Evolutionary conservation across 64 coral and sea anemone species (phyloP).

Genomic region (Astreopora myriophthalma): DNA sequence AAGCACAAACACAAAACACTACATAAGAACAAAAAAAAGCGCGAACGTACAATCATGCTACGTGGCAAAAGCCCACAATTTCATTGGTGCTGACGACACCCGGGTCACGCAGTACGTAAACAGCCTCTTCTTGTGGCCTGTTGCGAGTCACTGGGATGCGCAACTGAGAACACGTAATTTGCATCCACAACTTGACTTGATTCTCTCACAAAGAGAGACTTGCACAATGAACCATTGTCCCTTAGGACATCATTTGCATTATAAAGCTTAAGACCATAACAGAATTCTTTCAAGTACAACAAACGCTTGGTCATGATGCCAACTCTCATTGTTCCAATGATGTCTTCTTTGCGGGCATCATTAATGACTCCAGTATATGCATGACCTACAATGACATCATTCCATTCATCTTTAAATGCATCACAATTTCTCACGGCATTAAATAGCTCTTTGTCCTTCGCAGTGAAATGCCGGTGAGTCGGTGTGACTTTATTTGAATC

Average conservation of each 20-base stretch:
- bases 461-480: constrained; percentile 31
- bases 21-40: too few species aligned
- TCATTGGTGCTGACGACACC: too few species aligned
- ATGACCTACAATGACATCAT: constrained; percentile 50
- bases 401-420: constrained; percentile 31
- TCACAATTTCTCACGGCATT: background rate
- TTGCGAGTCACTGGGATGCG: constrained; percentile 62
- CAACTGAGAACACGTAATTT: constrained; percentile 56
- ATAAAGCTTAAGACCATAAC: constrained; percentile 16
- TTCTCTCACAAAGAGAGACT: constrained; percentile 54
- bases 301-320: constrained; percentile 34
- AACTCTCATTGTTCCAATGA: constrained; percentile 43
- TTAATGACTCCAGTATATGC: constrained; percentile 52
- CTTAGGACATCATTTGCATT: constrained; percentile 41
- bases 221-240: constrained; percentile 1
- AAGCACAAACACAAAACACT: too few species aligned
- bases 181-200: constrained; percentile 52
- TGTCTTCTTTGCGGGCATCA: constrained; percentile 57
- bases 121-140: constrained; percentile 64
- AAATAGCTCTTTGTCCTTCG: background rate
- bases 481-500: too few species aligned
- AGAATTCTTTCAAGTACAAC: constrained; percentile 36
- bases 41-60: too few species aligned
- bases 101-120: too few species aligned
- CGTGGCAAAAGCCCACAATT: too few species aligned